Evolutionary conservation across 2,113 vertebrate genomes (phyloP).

Genomic region (Kryptolebias marmoratus): DNA sequence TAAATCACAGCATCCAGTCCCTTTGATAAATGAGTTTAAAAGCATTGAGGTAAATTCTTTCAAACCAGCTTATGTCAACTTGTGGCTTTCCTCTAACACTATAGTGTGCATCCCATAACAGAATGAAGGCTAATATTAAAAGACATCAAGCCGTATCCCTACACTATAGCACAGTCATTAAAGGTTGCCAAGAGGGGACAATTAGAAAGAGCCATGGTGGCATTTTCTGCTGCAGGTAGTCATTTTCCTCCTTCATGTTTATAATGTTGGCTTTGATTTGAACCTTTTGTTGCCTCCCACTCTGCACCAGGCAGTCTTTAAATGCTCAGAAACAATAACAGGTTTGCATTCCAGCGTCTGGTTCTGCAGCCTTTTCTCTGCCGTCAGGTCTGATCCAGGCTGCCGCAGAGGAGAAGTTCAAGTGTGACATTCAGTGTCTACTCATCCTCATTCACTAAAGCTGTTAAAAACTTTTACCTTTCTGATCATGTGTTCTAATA

Average conservation of each 20-base stretch:
- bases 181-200: constrained; percentile 66
- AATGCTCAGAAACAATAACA: constrained; percentile 79
- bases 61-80: constrained; percentile 13
- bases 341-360: constrained; percentile 75
- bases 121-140: constrained; percentile 66
- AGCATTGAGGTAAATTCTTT: constrained; percentile 20
- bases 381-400: constrained; percentile 58
- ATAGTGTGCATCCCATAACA: constrained; percentile 33
- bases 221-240: constrained; percentile 68
- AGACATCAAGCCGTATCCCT: constrained; percentile 55
- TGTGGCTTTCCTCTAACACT: constrained; percentile 36
- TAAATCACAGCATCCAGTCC: constrained; percentile 36
- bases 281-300: constrained; percentile 61
- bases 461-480: neutral
- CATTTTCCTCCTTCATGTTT: constrained; percentile 79
- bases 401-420: constrained; percentile 39
- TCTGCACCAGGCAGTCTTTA: constrained; percentile 75
- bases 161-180: constrained; percentile 64
- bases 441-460: constrained; percentile 1
- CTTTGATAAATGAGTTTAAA: constrained; percentile 45
- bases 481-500: neutral
- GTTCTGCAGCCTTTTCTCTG: constrained; percentile 49
- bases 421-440: constrained; percentile 24
- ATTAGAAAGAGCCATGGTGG: constrained; percentile 74
- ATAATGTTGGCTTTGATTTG: constrained; percentile 71